phyloP scores from a whole-genome alignment of 2,113 vertebrate species.

The Ptilorrhoa leucosticta region DNA sequence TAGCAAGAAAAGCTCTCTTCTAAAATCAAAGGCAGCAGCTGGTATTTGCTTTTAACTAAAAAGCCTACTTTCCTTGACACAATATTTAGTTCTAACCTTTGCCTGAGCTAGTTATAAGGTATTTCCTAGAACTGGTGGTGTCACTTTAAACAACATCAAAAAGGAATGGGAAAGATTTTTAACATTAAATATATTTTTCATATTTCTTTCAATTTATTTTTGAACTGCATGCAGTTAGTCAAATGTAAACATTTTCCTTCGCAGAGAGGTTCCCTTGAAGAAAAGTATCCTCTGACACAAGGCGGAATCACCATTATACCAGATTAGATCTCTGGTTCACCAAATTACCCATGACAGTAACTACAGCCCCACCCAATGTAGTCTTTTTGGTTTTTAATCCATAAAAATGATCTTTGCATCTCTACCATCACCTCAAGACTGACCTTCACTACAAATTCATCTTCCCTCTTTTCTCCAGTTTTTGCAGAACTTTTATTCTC shows the following conservation, averaged over 20 bases:
- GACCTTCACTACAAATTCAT: background rate
- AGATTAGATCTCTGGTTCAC: background rate
- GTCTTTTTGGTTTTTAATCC: background rate
- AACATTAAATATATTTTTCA: background rate
- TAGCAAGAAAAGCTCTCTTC: background rate
- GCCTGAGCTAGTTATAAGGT: background rate
- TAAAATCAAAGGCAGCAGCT: background rate
- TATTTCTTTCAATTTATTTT: conserved; percentile 18
- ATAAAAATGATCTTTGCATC: background rate
- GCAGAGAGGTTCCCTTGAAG: background rate
- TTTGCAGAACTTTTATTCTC: background rate
- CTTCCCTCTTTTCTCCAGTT: background rate
- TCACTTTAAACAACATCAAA: background rate
- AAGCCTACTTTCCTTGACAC: background rate
- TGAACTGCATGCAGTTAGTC: background rate
- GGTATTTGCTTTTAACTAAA: conserved; percentile 4
- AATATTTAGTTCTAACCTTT: background rate
- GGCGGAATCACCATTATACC: background rate
- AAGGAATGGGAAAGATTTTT: background rate
- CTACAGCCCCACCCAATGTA: background rate
- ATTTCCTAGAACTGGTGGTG: background rate
- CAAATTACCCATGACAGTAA: background rate
- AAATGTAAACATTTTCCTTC: background rate
- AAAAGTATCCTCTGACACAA: background rate
- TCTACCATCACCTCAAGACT: background rate